phyloP scores from a whole-genome alignment of 2,113 vertebrate genomes.

The Paracanthobrama guichenoti region DNA sequence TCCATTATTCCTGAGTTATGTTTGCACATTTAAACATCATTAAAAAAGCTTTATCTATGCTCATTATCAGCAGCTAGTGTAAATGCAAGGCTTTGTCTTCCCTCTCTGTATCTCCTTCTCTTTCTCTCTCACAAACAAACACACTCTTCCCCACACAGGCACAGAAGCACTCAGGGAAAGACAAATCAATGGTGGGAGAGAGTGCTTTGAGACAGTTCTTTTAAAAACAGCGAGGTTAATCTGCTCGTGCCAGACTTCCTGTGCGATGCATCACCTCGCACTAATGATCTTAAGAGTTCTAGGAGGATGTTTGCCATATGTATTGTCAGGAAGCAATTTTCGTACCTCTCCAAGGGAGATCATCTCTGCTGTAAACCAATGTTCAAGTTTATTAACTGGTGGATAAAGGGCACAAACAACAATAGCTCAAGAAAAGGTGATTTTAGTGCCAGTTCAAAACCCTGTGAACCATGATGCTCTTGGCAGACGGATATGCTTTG shows the following conservation, averaged over 20 bases:
- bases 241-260: slow-evolving; percentile 38
- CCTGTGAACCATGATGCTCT: slow-evolving; percentile 9
- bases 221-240: slow-evolving; percentile 56
- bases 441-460: slow-evolving; percentile 39
- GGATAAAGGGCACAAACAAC: slow-evolving; percentile 51
- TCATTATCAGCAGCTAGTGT: not conserved
- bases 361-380: slow-evolving; percentile 38
- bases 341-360: slow-evolving; percentile 43
- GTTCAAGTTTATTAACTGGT: slow-evolving; percentile 45
- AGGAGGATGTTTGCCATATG: slow-evolving; percentile 45
- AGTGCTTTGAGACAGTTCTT: slow-evolving; percentile 42
- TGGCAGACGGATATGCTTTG: not conserved
- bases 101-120: not conserved
- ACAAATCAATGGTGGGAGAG: slow-evolving; percentile 51
- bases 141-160: not conserved
- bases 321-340: slow-evolving; percentile 54
- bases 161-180: slow-evolving; percentile 35
- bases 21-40: not conserved
- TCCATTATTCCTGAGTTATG: not conserved
- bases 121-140: slow-evolving; percentile 13
- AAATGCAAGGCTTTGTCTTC: not conserved
- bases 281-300: slow-evolving; percentile 59
- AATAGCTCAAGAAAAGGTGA: slow-evolving; percentile 36
- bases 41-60: not conserved
- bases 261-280: slow-evolving; percentile 48